Conservation (phyloP, 2,113 vertebrate species). For the Tachysurus fulvidraco region DNA sequence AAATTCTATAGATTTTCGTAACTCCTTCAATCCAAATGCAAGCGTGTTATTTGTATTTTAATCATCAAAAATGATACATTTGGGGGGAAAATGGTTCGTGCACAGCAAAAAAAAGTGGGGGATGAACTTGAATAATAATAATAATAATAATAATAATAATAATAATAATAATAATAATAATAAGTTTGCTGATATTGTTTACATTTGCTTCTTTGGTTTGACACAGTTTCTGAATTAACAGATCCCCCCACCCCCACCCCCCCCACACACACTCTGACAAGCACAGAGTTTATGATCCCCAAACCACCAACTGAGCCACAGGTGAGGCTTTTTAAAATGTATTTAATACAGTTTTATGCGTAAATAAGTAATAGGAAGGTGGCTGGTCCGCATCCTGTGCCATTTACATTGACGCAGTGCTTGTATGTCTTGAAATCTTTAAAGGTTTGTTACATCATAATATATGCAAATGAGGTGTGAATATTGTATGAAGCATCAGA, state of each 20-base stretch:
- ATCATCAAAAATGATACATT: neutral
- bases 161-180: neutral
- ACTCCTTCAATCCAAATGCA: neutral
- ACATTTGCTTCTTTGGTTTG: neutral
- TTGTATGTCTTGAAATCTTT: neutral
- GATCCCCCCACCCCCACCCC: neutral
- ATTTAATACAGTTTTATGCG: neutral
- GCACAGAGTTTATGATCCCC: neutral
- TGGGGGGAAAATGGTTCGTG: too few species aligned
- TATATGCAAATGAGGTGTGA: conserved; percentile 12
- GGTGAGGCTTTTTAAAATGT: neutral
- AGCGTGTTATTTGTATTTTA: neutral
- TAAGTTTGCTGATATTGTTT: neutral
- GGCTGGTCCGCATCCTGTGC: conserved; percentile 33
- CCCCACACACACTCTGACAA: neutral
- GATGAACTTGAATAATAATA: neutral
- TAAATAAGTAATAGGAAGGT: neutral
- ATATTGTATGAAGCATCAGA: conserved; percentile 6
- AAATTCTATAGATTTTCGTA: conserved; percentile 7
- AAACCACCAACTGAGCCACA: neutral
- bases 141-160: neutral
- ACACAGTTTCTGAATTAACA: neutral
- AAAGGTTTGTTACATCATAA: conserved; percentile 12
- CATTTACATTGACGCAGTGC: neutral
- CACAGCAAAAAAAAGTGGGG: neutral